Conservation (phyloP, 2,888 invertebrate species). For the Stenchaetothrips biformis region DNA sequence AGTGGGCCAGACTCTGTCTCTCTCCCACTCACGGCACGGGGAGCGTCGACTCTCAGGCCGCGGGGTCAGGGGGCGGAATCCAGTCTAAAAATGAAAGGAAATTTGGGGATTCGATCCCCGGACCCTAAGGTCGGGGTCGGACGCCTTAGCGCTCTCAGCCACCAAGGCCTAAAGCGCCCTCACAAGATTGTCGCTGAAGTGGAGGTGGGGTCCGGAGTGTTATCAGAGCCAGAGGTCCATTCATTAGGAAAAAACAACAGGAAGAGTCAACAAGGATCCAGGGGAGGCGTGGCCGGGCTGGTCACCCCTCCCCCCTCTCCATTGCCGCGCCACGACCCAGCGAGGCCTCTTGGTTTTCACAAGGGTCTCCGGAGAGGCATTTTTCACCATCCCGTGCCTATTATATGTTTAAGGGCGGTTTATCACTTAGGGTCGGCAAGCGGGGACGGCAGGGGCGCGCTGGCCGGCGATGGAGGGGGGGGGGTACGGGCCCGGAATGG, state of each 20-base stretch:
- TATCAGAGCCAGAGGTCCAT: neutral
- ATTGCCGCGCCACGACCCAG: neutral
- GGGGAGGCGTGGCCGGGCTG: neutral
- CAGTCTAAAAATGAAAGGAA: too few relatives aligned
- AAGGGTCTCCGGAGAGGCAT: conserved; percentile 12
- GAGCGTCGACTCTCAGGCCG: too few relatives aligned
- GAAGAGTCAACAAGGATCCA: conserved; percentile 5
- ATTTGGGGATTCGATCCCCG: too few relatives aligned
- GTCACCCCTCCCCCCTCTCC: neutral
- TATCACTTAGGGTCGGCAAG: neutral
- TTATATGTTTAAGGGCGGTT: conserved; percentile 23
- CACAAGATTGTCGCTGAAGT: neutral
- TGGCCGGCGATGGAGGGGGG: neutral
- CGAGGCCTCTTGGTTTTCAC: conserved; percentile 6
- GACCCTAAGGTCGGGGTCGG: too few relatives aligned
- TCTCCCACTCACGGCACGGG: neutral
- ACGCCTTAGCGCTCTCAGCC: too few relatives aligned
- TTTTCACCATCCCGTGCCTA: conserved; percentile 12
- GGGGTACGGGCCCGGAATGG: neutral
- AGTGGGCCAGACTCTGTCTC: neutral
- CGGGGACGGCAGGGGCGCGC: neutral
- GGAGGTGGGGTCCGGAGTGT: neutral
- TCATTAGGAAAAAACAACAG: conserved; percentile 25
- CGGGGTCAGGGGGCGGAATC: neutral
- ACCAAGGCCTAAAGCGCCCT: neutral